Conservation (phyloP, 23 tunicate species). For the Phallusia fumigata region DNA sequence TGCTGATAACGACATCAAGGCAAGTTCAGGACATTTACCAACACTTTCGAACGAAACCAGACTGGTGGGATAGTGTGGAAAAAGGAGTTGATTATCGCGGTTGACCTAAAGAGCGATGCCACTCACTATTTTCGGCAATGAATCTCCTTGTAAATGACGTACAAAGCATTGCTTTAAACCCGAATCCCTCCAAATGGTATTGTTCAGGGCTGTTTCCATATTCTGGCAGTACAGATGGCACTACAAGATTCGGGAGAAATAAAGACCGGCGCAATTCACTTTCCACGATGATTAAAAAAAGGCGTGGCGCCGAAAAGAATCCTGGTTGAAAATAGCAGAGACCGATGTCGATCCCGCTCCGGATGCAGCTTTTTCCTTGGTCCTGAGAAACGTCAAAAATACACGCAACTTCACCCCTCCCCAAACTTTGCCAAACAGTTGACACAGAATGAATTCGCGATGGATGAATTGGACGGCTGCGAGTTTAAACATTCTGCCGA, state of each 20-base stretch:
- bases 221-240: too few relatives aligned
- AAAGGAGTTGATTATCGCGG: slow-evolving; percentile 1
- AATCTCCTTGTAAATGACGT: slow-evolving; percentile 6
- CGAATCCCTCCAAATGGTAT: background rate
- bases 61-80: background rate
- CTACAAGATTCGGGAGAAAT: too few relatives aligned
- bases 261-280: too few relatives aligned
- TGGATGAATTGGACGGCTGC: background rate
- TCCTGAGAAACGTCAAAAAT: background rate
- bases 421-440: background rate
- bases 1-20: too few relatives aligned
- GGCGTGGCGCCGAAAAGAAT: background rate
- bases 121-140: slow-evolving; percentile 10
- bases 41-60: background rate
- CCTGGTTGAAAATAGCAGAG: slow-evolving; percentile 11
- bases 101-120: background rate
- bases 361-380: slow-evolving; percentile 12
- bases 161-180: too few relatives aligned
- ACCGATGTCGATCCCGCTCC: slow-evolving; percentile 8
- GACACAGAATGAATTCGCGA: slow-evolving; percentile 1
- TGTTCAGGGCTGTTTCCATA: too few relatives aligned
- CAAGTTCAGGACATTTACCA: too few relatives aligned
- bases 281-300: too few relatives aligned
- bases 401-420: background rate
- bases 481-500: slow-evolving; percentile 1